Conservation (phyloP, 2,113 vertebrate species). For the Desmodus rotundus region DNA sequence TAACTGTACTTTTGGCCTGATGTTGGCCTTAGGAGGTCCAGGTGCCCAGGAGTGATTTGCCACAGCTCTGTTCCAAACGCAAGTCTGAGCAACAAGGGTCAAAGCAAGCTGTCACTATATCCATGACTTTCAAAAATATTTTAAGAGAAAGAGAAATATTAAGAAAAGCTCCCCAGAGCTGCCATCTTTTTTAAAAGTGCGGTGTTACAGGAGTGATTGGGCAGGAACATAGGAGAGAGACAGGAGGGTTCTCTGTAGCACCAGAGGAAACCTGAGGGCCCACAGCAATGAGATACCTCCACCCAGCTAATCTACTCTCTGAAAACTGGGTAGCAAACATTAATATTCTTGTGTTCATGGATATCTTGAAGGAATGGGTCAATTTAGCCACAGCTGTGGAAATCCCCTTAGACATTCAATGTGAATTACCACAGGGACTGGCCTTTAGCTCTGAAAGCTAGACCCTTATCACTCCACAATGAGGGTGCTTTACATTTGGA, state of each 20-base stretch:
- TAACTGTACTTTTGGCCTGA: not conserved
- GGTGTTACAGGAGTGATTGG: not conserved
- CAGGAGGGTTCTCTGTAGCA: accelerated
- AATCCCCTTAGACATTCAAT: not conserved
- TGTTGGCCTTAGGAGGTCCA: too few species aligned
- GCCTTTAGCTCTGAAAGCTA: not conserved
- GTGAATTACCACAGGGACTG: not conserved
- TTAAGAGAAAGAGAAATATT: not conserved
- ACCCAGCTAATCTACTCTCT: not conserved
- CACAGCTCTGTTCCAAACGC: not conserved
- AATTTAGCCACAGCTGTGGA: not conserved
- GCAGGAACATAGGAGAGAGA: accelerated
- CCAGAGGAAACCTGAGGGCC: not conserved
- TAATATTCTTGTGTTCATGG: not conserved
- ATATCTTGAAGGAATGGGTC: not conserved
- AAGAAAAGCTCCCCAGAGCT: not conserved
- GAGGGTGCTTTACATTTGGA: conserved; percentile 24
- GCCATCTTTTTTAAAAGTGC: not conserved
- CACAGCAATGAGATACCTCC: not conserved
- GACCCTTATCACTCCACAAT: not conserved
- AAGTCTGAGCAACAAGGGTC: not conserved
- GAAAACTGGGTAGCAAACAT: not conserved
- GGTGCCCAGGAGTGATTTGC: not conserved
- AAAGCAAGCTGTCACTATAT: not conserved
- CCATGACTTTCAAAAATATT: not conserved